Evolutionary conservation across 2,797 vertebrate species (phyloP).

Genomic region (Alexandromys oeconomus): DNA sequence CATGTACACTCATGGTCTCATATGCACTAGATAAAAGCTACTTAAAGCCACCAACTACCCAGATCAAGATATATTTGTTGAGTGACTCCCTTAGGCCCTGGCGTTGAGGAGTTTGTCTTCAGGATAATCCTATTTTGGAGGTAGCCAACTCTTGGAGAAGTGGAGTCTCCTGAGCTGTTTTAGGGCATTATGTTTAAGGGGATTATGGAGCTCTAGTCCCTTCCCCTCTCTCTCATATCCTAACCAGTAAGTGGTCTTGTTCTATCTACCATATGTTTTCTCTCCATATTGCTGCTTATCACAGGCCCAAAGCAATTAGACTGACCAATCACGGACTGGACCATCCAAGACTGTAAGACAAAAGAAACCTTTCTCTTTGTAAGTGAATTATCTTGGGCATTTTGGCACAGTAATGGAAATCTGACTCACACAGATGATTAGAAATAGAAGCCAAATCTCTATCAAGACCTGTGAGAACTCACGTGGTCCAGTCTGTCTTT

Average conservation of each 20-base stretch:
- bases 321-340: not conserved
- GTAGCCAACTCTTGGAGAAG: not conserved
- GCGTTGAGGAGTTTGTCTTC: not conserved
- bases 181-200: not conserved
- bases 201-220: not conserved
- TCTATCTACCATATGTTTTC: not conserved
- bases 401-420: not conserved
- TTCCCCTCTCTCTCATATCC: not conserved
- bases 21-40: not conserved
- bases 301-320: not conserved
- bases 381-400: not conserved
- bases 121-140: not conserved
- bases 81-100: not conserved
- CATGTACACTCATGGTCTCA: not conserved
- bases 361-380: not conserved
- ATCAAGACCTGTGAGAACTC: not conserved
- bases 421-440: not conserved
- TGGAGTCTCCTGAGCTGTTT: no score
- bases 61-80: not conserved
- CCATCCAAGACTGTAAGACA: not conserved
- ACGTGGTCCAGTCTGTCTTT: not conserved
- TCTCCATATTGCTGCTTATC: not conserved
- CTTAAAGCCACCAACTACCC: not conserved
- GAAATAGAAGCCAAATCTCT: slow-evolving; percentile 7
- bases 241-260: not conserved